These are phyloP conservation scores for Protophormia terraenovae DNA, from an alignment of 2,888 invertebrate genomes.

Conservation along the genomic window DNA sequence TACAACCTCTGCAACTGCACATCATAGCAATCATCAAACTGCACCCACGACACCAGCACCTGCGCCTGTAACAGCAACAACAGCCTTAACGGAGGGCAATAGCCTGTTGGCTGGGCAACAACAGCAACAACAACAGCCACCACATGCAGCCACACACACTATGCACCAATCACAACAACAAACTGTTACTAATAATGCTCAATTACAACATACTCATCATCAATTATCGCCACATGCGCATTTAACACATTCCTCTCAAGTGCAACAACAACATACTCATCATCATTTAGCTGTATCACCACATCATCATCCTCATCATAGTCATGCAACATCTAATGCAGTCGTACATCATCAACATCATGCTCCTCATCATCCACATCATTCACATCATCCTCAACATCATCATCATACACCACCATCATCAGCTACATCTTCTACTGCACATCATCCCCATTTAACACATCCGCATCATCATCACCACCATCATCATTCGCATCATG, in stretches of 20 bases:
- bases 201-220: conserved; percentile 57
- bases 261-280: conserved; percentile 60
- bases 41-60: conserved; percentile 61
- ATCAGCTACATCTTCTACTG: conserved; percentile 67
- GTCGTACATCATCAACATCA: conserved; percentile 30
- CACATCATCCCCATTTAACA: conserved; percentile 66
- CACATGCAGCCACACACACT: conserved; percentile 61
- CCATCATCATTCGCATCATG: conserved; percentile 61
- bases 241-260: conserved; percentile 53
- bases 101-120: conserved; percentile 31
- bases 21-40: conserved; percentile 63
- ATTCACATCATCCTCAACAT: conserved; percentile 62
- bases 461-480: conserved; percentile 63
- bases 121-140: too few species aligned
- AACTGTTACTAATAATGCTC: conserved; percentile 52
- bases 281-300: conserved; percentile 53
- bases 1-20: conserved; percentile 63
- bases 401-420: conserved; percentile 61
- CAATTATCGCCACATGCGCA: conserved; percentile 67
- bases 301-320: conserved; percentile 66
- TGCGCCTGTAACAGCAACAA: conserved; percentile 45
- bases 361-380: conserved; percentile 69
- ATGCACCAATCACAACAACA: conserved; percentile 63
- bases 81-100: conserved; percentile 67
- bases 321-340: conserved; percentile 68